Conservation (phyloP, 1,140 invertebrate genomes). For the Batillaria attramentaria region DNA sequence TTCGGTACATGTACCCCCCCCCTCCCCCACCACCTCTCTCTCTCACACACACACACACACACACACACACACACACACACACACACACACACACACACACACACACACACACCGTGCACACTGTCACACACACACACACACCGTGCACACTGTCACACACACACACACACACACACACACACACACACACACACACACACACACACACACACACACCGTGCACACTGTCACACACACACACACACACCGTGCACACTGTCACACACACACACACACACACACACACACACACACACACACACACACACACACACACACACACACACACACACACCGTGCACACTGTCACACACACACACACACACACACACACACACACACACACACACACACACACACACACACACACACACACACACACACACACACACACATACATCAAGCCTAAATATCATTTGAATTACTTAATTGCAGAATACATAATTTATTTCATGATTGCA, state of each 20-base stretch:
- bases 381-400: not conserved
- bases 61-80: not conserved
- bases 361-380: not conserved
- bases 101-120: not conserved
- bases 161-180: constrained; percentile 14
- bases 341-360: not conserved
- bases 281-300: not conserved
- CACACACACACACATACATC: too few relatives aligned
- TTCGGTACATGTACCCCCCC: not conserved
- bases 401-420: not conserved
- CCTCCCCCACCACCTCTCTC: not conserved
- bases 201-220: not conserved
- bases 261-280: not conserved
- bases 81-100: not conserved
- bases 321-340: not conserved
- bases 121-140: not conserved
- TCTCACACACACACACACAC: not conserved
- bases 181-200: constrained; percentile 11
- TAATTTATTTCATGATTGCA: too few relatives aligned
- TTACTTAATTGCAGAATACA: too few relatives aligned
- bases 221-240: not conserved
- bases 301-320: not conserved
- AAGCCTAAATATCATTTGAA: too few relatives aligned
- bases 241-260: not conserved
- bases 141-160: not conserved